A percentile compares a stretch with the other conserved stretches of the same genome.
Evolutionary conservation across 2,113 vertebrate species (phyloP).

Genomic region (human (Homo sapiens)): GRCh38 chr2:188327001-188327500

Average conservation of each 20-base stretch:
- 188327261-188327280: conserved; percentile 43
- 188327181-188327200: neutral
- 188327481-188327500: neutral
- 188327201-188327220: neutral
- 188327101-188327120: conserved; percentile 55
- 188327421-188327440: neutral
- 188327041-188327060: conserved; percentile 23
- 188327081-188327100: conserved; percentile 23
- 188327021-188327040: conserved; percentile 23
- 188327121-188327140: conserved; percentile 42
- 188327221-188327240: conserved; percentile 1
- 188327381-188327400: neutral
- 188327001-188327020: neutral
- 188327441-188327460: neutral
- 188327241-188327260: neutral
- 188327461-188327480: neutral
- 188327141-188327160: conserved; percentile 37
- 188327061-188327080: neutral
- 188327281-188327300: conserved; percentile 33
- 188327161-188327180: conserved; percentile 36
- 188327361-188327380: neutral
- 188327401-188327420: neutral
- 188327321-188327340: neutral
- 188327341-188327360: neutral
- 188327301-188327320: conserved; percentile 38